Base-by-base conservation (phyloP, 2,797 vertebrate genomes). In the Fringilla coelebs region DNA sequence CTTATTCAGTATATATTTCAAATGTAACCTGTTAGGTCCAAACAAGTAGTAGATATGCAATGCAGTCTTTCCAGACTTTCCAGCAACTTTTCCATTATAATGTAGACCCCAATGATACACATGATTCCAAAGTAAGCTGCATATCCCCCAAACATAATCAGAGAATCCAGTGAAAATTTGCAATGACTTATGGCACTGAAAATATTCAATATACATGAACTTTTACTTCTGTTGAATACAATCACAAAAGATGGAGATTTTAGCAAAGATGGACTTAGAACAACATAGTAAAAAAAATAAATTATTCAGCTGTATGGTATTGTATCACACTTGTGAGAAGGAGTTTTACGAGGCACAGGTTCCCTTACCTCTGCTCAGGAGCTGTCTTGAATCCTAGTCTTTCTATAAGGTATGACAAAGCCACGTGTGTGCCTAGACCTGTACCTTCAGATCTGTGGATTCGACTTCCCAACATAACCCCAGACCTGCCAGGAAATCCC, bases 131-230 rank as follows among this genome's bases (percentile, higher is more conserved):
- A 82, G 19, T 79, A 83, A 89, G 32, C 36, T 86, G 25, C n/a
- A 18, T 25, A 60, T 78, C 13, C 73, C 55, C 36, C 46, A 28
- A 88, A 48, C 15, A 52, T n/a, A 65, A 89, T 89, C 48, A 65
- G 62, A 80, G 76, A 80, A 81, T 62, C 18, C 48, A 85, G 61
- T 58, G 65, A 94, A 94, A 89, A 88, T 71, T 78, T 16, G 14
- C 63, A 60, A 74, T 82, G 55, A 88, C 81, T 82, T 52, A 78
- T 21, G 25, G 7, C 36, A 46, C 22, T 79, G 41, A 93, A 95
- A 93, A 78, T 73, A 65, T 51, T 80, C 17, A 83, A 40, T 85
- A 83, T 75, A 70, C 31, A 41, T 55, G 17, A 48, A 75, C 25
- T 55, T 61, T 25, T 65, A 36, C 17, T 79, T 77, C 38, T 62